Evolutionary conservation across 2,888 invertebrate genomes (phyloP), one percentile per base, ranked within the genome.

Genomic region (Microdon myrmicae): DNA sequence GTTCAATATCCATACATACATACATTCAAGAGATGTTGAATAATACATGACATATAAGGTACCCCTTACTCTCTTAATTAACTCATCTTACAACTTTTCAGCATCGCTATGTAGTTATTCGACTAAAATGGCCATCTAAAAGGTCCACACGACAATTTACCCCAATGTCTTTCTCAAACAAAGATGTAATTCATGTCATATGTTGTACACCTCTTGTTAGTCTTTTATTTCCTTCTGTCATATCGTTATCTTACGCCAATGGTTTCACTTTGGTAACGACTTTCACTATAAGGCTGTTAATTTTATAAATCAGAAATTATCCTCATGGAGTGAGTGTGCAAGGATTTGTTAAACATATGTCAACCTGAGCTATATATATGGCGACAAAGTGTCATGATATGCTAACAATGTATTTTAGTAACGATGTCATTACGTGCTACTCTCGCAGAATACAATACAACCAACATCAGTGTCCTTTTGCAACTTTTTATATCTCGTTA

Each of bases 101-200:
- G n/a, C n/a, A n/a, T n/a, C n/a, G n/a, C n/a, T n/a, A n/a, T n/a
- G n/a, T n/a, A n/a, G n/a, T n/a, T n/a, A n/a, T n/a, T n/a, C n/a
- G n/a, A n/a, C n/a, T n/a, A n/a, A n/a, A n/a, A n/a, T n/a, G n/a
- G n/a, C n/a, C n/a, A n/a, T n/a, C n/a, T n/a, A n/a, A n/a, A n/a
- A n/a, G n/a, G n/a, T n/a, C n/a, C n/a, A n/a, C n/a, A n/a, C n/a
- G n/a, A n/a, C n/a, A n/a, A n/a, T n/a, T 39, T 39, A 17, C 26
- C 17, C 12, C 1, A 25, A 28, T 8, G 17, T 10, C 4, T 16
- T 14, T 12, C 13, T 9, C 39, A 26, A 39, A 39, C 28, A 39
- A 39, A 39, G 39, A 39, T 39, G 39, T 39, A 26, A 26, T 39
- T 26, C 39, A 39, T 26, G 26, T n/a, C n/a, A n/a, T n/a, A n/a